phyloP scores from a whole-genome alignment of 2,888 invertebrate genomes.

The Aporophyla lueneburgensis region DNA sequence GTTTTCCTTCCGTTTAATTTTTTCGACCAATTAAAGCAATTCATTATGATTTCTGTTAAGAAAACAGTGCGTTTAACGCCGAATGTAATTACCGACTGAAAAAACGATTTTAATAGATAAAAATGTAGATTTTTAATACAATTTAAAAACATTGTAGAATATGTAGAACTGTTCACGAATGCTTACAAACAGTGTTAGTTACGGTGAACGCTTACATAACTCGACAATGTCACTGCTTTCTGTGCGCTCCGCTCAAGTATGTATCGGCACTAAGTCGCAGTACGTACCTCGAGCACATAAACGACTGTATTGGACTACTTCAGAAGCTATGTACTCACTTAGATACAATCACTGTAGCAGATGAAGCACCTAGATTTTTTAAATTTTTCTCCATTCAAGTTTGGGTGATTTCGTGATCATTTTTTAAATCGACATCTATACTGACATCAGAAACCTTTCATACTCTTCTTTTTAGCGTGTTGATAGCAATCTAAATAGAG shows the following conservation, averaged over 20 bases:
- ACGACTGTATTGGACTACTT: constrained; percentile 30
- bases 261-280: constrained; percentile 18
- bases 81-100: background rate
- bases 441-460: background rate
- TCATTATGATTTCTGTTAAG: background rate
- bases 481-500: background rate
- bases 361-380: background rate
- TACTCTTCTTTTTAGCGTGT: background rate
- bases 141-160: background rate
- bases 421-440: background rate
- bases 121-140: background rate
- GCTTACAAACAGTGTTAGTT: constrained; percentile 10
- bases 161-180: background rate
- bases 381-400: background rate
- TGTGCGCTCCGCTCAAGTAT: constrained; percentile 5
- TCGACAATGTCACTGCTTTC: constrained; percentile 17
- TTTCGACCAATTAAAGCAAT: background rate
- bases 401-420: background rate
- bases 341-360: constrained; percentile 1
- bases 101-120: too few species aligned
- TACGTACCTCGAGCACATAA: background rate
- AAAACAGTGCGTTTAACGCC: background rate
- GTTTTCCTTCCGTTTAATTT: background rate
- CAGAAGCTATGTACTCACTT: constrained; percentile 1
- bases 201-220: constrained; percentile 25